These are phyloP conservation scores for Hyphantria cunea DNA, from an alignment of 1,140 invertebrate species.

Conservation along the genomic window DNA sequence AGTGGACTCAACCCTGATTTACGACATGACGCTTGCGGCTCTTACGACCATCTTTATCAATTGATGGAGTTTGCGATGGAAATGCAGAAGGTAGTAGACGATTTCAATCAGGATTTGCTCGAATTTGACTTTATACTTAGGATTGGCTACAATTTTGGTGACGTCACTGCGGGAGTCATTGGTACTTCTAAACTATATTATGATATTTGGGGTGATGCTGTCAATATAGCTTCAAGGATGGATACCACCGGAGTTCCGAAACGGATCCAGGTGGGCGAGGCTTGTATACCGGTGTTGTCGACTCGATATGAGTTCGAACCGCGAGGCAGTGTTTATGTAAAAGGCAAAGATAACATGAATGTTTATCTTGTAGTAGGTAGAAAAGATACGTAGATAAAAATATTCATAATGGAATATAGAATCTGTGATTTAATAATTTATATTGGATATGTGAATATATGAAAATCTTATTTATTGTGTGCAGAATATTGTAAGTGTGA, in stretches of 20 bases:
- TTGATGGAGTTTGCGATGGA: constrained; percentile 94
- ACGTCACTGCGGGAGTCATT: constrained; percentile 97
- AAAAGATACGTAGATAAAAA: constrained; percentile 58
- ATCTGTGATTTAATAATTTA: constrained; percentile 81
- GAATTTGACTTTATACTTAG: constrained; percentile 96
- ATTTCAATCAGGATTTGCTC: constrained; percentile 94
- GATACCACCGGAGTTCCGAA: constrained; percentile 95
- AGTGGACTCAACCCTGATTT: constrained; percentile 93
- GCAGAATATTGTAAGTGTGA: constrained; percentile 36
- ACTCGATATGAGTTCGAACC: constrained; percentile 89
- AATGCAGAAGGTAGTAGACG: constrained; percentile 92
- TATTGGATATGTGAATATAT: constrained; percentile 57
- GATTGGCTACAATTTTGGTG: constrained; percentile 92
- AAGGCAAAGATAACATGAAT: constrained; percentile 97
- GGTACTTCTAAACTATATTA: constrained; percentile 98
- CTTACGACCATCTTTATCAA: constrained; percentile 91
- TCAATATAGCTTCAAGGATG: constrained; percentile 98
- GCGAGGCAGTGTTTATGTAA: constrained; percentile 94
- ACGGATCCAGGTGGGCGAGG: constrained; percentile 92
- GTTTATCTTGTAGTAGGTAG: constrained; percentile 89
- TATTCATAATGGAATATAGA: constrained; percentile 66
- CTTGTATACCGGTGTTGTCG: constrained; percentile 86
- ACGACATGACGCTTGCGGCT: constrained; percentile 83
- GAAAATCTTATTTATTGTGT: constrained; percentile 52
- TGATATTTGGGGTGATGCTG: constrained; percentile 99